Conservation (phyloP, 2,113 vertebrate genomes). For the Carassius carassius region DNA sequence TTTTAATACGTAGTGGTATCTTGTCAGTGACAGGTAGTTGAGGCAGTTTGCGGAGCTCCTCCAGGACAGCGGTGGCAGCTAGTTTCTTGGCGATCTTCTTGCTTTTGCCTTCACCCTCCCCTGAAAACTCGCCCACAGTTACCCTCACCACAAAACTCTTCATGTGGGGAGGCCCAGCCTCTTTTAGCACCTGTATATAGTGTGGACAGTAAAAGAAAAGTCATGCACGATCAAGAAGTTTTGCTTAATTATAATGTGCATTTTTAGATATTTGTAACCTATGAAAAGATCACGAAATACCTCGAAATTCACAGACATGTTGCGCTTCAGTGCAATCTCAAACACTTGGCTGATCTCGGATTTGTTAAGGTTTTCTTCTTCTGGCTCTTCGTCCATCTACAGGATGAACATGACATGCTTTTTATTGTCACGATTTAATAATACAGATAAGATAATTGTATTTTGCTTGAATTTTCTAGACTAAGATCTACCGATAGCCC, state of each 20-base stretch:
- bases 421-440: neutral
- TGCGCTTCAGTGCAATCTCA: constrained; percentile 98
- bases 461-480: neutral
- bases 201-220: neutral
- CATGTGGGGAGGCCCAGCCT: constrained; percentile 96
- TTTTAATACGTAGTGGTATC: constrained; percentile 94
- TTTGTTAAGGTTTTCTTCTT: constrained; percentile 98
- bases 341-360: constrained; percentile 99
- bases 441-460: neutral
- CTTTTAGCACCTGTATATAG: constrained; percentile 87
- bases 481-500: neutral
- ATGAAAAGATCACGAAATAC: constrained; percentile 67
- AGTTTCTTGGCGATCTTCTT: constrained; percentile 98
- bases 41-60: constrained; percentile 87
- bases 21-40: constrained; percentile 89
- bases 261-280: neutral
- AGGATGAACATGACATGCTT: neutral
- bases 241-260: neutral
- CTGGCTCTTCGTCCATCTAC: constrained; percentile 89
- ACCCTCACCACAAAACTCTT: constrained; percentile 95
- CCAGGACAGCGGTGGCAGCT: constrained; percentile 88
- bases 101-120: constrained; percentile 97
- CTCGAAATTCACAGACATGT: constrained; percentile 98
- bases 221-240: neutral
- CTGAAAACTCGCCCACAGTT: constrained; percentile 87